A percentile compares a stretch with the other conserved stretches of the same genome.
phyloP scores from a whole-genome alignment of 2,888 invertebrate genomes.

The Ceriagrion tenellum region DNA sequence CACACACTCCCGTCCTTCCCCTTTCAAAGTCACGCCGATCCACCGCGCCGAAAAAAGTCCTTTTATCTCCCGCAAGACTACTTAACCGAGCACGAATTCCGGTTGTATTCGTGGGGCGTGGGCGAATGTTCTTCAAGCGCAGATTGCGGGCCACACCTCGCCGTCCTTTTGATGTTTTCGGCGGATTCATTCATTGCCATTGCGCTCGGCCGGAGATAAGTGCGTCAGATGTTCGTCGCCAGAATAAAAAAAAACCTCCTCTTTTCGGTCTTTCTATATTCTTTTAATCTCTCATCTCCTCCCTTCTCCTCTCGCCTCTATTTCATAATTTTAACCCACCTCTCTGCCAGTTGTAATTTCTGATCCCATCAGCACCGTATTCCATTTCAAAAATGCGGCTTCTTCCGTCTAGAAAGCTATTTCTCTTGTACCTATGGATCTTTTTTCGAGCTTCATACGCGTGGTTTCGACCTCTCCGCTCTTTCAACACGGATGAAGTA shows the following conservation, averaged over 20 bases:
- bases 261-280: background rate
- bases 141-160: conserved; percentile 30
- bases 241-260: background rate
- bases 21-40: background rate
- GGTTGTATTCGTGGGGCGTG: conserved; percentile 4
- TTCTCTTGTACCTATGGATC: background rate
- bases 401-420: background rate
- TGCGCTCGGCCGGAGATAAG: conserved; percentile 2
- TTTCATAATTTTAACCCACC: background rate
- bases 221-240: background rate
- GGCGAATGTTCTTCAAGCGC: background rate
- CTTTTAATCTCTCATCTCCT: background rate
- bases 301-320: background rate
- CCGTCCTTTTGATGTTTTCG: conserved; percentile 49
- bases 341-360: background rate
- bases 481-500: background rate
- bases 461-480: background rate
- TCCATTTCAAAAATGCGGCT: background rate
- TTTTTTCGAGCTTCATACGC: background rate
- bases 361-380: background rate
- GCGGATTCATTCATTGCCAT: conserved; percentile 58
- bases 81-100: background rate
- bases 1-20: background rate
- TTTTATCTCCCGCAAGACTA: conserved; percentile 5
- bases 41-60: background rate